Base-by-base conservation (phyloP, 2,113 vertebrate genomes). In the Rana temporaria region DNA sequence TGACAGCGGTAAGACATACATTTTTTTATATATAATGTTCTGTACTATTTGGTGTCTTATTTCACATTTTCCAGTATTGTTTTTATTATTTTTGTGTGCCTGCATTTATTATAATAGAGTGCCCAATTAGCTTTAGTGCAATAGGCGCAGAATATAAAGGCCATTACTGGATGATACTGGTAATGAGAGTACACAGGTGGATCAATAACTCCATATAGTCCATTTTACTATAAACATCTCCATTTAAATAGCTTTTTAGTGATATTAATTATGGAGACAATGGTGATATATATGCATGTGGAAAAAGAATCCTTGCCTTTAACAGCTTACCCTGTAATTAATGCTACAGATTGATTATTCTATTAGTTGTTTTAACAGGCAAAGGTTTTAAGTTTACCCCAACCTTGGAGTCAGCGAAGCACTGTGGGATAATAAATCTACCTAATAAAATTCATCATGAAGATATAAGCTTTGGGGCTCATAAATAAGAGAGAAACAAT, bases 1-100 rank as follows among this genome's bases (percentile, higher is more conserved):
- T 26, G 97, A 98, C 91, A 96, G 90, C 52, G 97, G 97, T 98
- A 92, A 96, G 32, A 15, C 24, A 30, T 42, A 55, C 42, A 22
- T 55, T 70, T 55, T 55, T 60, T 17, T 17, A 79, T 59, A 19
- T 62, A 59, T 67, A 19, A 59, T 30, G 52, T 60, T 32, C 17
- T 22, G n/a, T 62, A 63, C 24, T 63, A 14, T 24, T 24, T 4
- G 19, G 9, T 20, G 24, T 26, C 60, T 75, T 32, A 60, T 75
- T 42, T 26, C 24, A 8, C 22, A 22, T 42, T 42, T 60, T 60
- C 24, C 53, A 19, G 24, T 30, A 12, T 14, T 48, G 12, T 48
- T 48, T 6, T 48, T 48, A 48, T 48, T 30, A 30, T 30, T 30
- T 30, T 48, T 48, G 9, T 14, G 9, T 48, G 42, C 12, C 12